Evolutionary conservation across 2,113 vertebrate genomes (phyloP).

Genomic region (Parus major): DNA sequence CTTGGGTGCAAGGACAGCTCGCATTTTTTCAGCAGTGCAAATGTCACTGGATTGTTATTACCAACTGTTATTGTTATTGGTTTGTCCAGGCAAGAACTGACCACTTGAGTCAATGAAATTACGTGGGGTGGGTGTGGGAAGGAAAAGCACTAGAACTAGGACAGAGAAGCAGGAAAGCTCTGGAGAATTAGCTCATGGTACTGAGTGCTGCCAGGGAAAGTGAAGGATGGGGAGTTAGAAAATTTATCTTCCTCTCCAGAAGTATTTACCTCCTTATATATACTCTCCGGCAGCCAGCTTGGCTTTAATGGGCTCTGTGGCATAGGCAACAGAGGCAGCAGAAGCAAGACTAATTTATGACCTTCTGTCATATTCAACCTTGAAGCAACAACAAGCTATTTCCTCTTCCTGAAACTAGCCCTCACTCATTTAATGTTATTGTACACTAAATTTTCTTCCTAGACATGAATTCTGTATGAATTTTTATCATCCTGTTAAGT

Average conservation of each 20-base stretch:
- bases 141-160: background rate
- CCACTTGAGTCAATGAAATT: background rate
- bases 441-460: background rate
- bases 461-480: background rate
- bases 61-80: too few species aligned
- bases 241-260: background rate
- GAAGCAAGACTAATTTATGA: background rate
- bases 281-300: background rate
- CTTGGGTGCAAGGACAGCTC: background rate
- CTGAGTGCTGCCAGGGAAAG: conserved; percentile 13
- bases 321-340: background rate
- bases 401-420: background rate
- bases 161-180: background rate
- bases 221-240: conserved; percentile 7
- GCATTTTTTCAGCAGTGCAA: background rate
- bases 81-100: background rate
- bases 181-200: conserved; percentile 26
- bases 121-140: background rate
- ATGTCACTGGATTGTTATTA: background rate
- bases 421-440: background rate
- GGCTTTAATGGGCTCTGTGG: background rate
- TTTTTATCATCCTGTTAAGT: background rate
- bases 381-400: background rate
- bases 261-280: background rate
- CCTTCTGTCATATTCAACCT: background rate